Conservation (phyloP, 2,113 vertebrate species). For the Dipodomys stephensi region DNA sequence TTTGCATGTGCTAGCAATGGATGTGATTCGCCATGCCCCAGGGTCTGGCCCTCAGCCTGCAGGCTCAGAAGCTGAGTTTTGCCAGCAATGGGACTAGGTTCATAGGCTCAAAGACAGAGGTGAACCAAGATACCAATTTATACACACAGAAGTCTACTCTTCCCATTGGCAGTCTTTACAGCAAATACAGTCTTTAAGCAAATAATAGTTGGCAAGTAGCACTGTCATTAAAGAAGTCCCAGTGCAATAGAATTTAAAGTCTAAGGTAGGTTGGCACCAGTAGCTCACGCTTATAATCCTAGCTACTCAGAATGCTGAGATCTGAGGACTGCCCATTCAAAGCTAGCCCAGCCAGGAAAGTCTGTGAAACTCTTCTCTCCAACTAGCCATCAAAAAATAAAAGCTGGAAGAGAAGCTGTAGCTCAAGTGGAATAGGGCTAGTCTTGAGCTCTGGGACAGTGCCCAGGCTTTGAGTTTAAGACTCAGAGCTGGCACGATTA, state of each 20-base stretch:
- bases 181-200: not conserved
- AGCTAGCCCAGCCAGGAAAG: no score
- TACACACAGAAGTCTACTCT: not conserved
- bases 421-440: no score
- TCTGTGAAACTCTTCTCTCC: no score
- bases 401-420: no score
- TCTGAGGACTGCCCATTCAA: no score
- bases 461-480: no score
- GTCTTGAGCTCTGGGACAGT: no score
- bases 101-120: constrained; percentile 1
- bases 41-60: not conserved
- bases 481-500: no score
- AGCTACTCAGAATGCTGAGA: no score
- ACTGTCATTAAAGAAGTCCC: not conserved
- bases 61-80: constrained; percentile 28
- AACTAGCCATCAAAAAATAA: no score
- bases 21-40: not conserved
- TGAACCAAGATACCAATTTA: not conserved
- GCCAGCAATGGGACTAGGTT: not conserved
- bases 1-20: not conserved
- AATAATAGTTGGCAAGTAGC: not conserved
- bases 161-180: not conserved
- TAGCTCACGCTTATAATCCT: no score
- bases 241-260: not conserved
- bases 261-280: not conserved